Base-by-base conservation (phyloP, 1,140 invertebrate genomes). In the Tetraneura akinire region DNA sequence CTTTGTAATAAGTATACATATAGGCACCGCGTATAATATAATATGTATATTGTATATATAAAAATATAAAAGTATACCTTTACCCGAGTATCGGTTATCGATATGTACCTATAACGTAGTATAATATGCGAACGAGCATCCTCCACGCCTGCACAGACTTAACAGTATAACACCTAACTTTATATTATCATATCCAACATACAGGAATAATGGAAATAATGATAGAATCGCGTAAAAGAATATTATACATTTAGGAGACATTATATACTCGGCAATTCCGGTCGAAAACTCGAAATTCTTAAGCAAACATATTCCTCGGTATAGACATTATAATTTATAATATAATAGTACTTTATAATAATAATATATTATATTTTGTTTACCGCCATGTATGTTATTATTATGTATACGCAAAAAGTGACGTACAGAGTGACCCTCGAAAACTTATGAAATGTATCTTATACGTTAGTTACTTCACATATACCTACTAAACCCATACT, bases 281-380 rank as follows among this genome's bases (percentile, higher is more conserved):
- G 70, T 73, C 49, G 23, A 73, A 73, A 73, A 29, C 47, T 73
- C 49, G 23, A 73, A 73, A 73, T 18, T 73, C 47, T 51, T 73
- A 26, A 32, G 47, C 70, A 53, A 53, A 73, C 18, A 51, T n/a
- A 51, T n/a, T 47, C 64, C 21, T 51, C 49, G 23, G 70, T 16
- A 14, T 45, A 26, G 21, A 71, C n/a, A n/a, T n/a, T 49, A 26
- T 71, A 71, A 37, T 37, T 37, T 37, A 37, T 37, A 60, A 26
- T 60, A 29, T 60, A 18, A 23, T 60, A 29, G n/a, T n/a, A n/a
- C n/a, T n/a, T 60, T 60, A 60, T 60, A 60, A 60, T 23, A n/a
- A n/a, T n/a, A n/a, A n/a, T n/a, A n/a, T n/a, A n/a, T n/a, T n/a
- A n/a, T n/a, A n/a, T n/a, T n/a, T n/a, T n/a, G n/a, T n/a, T n/a